Percentiles rank a stretch among this genome's conserved stretches.
Conservation (phyloP, 2,797 vertebrate genomes). For the Prunella strophiata region DNA sequence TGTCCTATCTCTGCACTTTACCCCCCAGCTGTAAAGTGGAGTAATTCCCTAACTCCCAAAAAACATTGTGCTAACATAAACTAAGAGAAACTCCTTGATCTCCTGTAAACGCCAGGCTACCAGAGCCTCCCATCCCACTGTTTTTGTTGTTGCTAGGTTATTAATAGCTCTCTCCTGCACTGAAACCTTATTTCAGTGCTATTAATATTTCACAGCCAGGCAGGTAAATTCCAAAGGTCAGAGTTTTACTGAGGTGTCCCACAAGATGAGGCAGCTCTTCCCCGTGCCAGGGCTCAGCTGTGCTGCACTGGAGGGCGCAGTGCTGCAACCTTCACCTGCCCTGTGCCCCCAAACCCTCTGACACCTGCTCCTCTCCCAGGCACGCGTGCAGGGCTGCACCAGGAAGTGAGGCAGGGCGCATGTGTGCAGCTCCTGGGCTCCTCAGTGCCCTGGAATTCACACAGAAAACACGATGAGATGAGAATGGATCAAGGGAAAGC, state of each 20-base stretch:
- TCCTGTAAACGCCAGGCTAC: background rate
- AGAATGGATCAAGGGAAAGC: background rate
- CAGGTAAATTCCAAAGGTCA: background rate
- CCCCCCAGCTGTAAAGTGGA: background rate
- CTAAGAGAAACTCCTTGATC: background rate
- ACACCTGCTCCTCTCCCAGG: fast-evolving
- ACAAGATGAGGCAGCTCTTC: background rate
- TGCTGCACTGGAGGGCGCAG: constrained; percentile 14
- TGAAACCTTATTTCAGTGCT: background rate
- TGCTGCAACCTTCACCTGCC: fast-evolving
- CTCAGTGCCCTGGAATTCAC: background rate
- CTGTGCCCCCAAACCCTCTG: background rate
- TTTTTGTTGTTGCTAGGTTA: background rate
- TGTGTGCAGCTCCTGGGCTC: fast-evolving
- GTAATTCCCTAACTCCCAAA: background rate
- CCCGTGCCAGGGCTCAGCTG: background rate
- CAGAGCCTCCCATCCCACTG: background rate
- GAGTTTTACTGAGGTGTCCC: background rate
- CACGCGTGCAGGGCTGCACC: background rate
- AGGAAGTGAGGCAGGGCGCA: background rate
- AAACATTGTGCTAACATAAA: background rate
- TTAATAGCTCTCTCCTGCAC: background rate
- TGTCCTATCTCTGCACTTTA: background rate
- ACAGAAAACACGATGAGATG: background rate
- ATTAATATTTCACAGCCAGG: background rate